Conservation (phyloP, 2,113 vertebrate genomes). For the Dromas ardeola region DNA sequence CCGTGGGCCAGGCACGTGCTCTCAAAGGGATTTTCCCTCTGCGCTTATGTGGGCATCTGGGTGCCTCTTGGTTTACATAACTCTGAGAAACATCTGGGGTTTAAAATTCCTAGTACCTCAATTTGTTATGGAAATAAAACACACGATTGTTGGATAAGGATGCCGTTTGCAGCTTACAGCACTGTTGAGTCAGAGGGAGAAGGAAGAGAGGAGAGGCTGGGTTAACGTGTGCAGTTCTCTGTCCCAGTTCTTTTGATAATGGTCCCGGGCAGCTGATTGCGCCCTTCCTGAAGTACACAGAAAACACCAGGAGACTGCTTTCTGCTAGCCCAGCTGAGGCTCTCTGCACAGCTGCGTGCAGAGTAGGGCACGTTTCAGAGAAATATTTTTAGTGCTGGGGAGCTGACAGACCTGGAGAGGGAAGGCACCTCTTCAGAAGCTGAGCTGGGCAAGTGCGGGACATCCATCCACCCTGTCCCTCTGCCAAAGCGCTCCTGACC, state of each 20-base stretch:
- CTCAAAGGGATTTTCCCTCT: background rate
- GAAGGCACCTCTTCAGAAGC: background rate
- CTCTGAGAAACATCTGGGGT: background rate
- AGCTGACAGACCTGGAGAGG: background rate
- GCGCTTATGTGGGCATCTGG: background rate
- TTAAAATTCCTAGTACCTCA: slow-evolving; percentile 11
- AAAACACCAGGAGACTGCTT: background rate
- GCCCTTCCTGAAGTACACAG: slow-evolving; percentile 17
- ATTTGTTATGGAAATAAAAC: background rate
- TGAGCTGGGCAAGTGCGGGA: background rate
- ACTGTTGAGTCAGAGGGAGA: slow-evolving; percentile 59
- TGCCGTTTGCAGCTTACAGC: background rate
- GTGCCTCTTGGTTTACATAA: background rate
- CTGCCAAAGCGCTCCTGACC: background rate
- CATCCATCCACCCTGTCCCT: background rate
- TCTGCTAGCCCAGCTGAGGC: background rate
- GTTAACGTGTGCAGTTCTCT: background rate
- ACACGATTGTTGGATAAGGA: background rate
- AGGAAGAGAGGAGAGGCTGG: background rate
- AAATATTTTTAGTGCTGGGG: background rate
- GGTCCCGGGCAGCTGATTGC: background rate
- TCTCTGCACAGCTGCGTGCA: background rate
- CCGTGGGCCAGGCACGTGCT: background rate
- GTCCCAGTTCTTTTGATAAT: slow-evolving; percentile 50
- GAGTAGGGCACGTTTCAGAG: background rate